These are phyloP conservation scores for Nixonia krombeini DNA, from an alignment of 1,140 invertebrate species.

Conservation along the genomic window DNA sequence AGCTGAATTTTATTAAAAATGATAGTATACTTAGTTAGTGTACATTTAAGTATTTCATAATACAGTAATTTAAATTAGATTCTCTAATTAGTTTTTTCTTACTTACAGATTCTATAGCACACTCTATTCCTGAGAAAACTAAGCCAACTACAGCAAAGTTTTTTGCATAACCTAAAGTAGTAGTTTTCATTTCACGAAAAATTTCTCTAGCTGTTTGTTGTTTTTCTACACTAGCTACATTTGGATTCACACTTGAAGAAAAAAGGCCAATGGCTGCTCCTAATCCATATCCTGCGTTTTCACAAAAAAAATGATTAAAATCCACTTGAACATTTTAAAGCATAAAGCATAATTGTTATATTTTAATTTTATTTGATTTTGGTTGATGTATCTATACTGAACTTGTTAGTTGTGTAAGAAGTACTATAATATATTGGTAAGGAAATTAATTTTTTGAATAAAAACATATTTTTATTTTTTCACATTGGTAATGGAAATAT, in stretches of 20 bases:
- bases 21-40: too few relatives aligned
- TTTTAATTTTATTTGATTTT: too few relatives aligned
- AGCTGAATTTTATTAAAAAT: too few relatives aligned
- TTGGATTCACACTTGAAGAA: slow-evolving; percentile 94
- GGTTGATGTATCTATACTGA: too few relatives aligned
- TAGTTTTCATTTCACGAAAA: slow-evolving; percentile 91
- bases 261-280: slow-evolving; percentile 96
- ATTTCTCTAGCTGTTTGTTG: slow-evolving; percentile 88
- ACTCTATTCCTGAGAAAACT: slow-evolving; percentile 94
- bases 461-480: too few relatives aligned
- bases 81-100: slow-evolving; percentile 5
- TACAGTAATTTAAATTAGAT: too few relatives aligned
- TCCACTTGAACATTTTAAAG: slow-evolving; percentile 1
- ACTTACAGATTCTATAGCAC: slow-evolving; percentile 88
- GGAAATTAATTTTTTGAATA: too few relatives aligned
- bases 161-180: slow-evolving; percentile 94
- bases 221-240: slow-evolving; percentile 83
- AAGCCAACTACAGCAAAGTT: slow-evolving; percentile 97
- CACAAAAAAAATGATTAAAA: slow-evolving; percentile 29
- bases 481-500: too few relatives aligned
- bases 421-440: too few relatives aligned
- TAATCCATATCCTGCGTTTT: slow-evolving; percentile 93
- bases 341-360: slow-evolving; percentile 14
- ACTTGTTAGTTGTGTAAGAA: too few relatives aligned
- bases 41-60: too few relatives aligned